Base-by-base conservation (phyloP, 1,140 invertebrate genomes). In the Chymomyza costata region DNA sequence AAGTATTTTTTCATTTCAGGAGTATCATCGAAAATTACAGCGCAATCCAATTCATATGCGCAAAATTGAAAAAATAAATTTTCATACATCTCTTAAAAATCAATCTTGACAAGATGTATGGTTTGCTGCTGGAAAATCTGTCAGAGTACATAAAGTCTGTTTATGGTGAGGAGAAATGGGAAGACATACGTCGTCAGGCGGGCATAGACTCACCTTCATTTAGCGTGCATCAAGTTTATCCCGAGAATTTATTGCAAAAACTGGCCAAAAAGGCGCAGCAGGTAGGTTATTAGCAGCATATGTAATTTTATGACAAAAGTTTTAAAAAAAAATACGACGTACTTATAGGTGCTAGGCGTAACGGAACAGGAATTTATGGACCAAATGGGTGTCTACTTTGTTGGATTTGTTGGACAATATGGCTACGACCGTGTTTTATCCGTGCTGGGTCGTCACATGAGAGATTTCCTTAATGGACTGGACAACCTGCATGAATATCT, bases 401-500 rank as follows among this genome's bases (percentile, higher is more conserved):
- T 96, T 2, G 90, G 92, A 31, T 96, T 95, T 81, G 93, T 96
- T 1, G 93, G 95, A n/a, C 95, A 97, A 71, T 98, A 97, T 82
- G 96, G 96, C 3, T 98, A 98, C 86, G 96, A 98, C 85, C 88
- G 93, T 53, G 94, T 97, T 0, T 85, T 97, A 2, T 95, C 94
- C 11, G 95, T 97, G 1, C 87, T 97, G 3, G 95, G 97, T 1
- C 89, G 96, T 5, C 94, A 98, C 82, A 95, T 99, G 90, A 87
- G 96, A 48, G 97, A 98, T 86, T 99, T 99, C 84, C 89, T 99
- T 0, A 98, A 98, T 80, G 96, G 96, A 41, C 87, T 99, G 63
- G 97, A 98, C 86, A 99, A 98, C 88, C 88, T 99, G 18, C 97
- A 99, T 85, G 97, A 99, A 85, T 99, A 99, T 85, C 88, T 99